Evolutionary conservation across 2,888 invertebrate species (phyloP), one percentile per base, ranked within the genome.

Genomic region (Pterostichus niger): DNA sequence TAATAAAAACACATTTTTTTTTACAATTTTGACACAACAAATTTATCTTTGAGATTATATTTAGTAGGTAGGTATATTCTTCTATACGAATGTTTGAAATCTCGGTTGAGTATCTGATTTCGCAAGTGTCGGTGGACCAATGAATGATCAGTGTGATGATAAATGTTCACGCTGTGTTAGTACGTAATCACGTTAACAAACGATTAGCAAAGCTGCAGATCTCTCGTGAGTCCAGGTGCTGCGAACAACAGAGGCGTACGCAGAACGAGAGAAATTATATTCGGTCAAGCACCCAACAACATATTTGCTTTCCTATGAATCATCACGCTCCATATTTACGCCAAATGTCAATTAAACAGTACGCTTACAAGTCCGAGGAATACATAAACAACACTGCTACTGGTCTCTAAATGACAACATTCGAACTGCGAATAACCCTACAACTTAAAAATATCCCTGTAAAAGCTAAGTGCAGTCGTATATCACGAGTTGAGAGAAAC

Each of bases 331-430:
- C 2, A 54, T 33, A 40, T 40, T 64, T 33, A 76, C 56, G 54
- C 46, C 56, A 76, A 76, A 76, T 76, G 54, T 76, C 76, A 76
- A 76, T 76, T 76, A 76, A 76, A 56, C 35, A n/a, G 40, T 76
- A 10, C 31, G 56, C 76, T 52, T 76, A 35, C 33, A 76, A 33
- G 54, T 56, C 40, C n/a, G 33, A 54, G 17, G 76, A 46, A 56
- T 56, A 13, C 56, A 76, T 76, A 71, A 76, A 76, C 54, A 76
- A 35, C 31, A n/a, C 52, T 54, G 35, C 33, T 35, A 76, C 35
- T 35, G 17, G 17, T 44, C 13, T 71, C 15, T 13, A 68, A 35
- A 64, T 35, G 64, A 64, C 64, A 64, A 64, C 64, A 64, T 64
- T 15, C 13, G 15, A n/a, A 6, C 64, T 17, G 76, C 52, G 24